Evolutionary conservation across 2,888 invertebrate species (phyloP).

Genomic region (Cyaniris semiargus): DNA sequence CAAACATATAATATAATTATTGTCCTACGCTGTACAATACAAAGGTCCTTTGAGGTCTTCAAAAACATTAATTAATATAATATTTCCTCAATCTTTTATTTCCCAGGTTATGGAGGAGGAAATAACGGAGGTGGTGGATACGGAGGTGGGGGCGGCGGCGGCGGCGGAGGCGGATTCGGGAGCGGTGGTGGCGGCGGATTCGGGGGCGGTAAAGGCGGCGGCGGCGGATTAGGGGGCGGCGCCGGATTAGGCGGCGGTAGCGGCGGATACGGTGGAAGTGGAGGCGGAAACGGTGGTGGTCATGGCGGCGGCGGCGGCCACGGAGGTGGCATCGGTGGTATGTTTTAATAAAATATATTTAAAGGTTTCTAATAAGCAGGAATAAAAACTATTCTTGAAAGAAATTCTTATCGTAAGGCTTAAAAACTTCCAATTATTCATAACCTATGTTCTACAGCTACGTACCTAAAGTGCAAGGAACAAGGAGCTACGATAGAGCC

Average conservation of each 20-base stretch:
- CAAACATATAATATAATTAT: no score
- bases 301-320: constrained; percentile 44
- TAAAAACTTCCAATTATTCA: no score
- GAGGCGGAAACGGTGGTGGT: constrained; percentile 42
- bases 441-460: no score
- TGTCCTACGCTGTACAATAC: no score
- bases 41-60: background rate
- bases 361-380: no score
- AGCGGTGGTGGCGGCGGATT: constrained; percentile 45
- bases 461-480: no score
- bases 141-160: constrained; percentile 48
- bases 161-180: constrained; percentile 49
- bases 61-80: background rate
- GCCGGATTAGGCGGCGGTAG: constrained; percentile 43
- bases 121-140: constrained; percentile 37
- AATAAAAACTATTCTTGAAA: no score
- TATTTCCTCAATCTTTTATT: background rate
- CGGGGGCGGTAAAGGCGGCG: constrained; percentile 43
- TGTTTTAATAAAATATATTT: background rate
- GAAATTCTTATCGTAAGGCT: no score
- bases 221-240: constrained; percentile 41
- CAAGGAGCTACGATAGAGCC: no score
- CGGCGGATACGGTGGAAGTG: constrained; percentile 41
- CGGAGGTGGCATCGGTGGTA: constrained; percentile 40
- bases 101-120: constrained; percentile 29